A percentile compares a stretch with the other conserved stretches of the same genome.
phyloP scores from a whole-genome alignment of 2,113 vertebrate species.

The Barnardius zonarius region DNA sequence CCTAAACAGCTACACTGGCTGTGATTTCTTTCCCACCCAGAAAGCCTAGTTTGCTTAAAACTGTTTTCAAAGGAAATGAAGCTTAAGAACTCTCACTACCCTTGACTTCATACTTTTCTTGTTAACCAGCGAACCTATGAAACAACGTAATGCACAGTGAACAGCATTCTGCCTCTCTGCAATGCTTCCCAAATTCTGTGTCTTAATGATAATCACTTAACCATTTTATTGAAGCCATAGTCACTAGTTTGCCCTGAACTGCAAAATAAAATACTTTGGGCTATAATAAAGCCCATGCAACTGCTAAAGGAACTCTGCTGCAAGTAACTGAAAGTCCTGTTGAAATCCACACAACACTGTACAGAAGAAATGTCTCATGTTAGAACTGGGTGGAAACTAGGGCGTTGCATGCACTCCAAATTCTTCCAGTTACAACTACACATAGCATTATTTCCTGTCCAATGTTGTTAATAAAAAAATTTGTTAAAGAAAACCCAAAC shows the following conservation, averaged over 20 bases:
- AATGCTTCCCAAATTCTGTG: not conserved
- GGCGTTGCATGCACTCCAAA: not conserved
- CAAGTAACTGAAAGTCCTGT: not conserved
- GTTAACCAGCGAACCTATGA: not conserved
- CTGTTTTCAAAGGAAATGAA: not conserved
- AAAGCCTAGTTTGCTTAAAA: not conserved
- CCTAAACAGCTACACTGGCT: not conserved
- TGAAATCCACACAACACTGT: not conserved
- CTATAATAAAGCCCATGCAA: not conserved
- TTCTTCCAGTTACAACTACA: not conserved
- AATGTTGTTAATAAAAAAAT: not conserved
- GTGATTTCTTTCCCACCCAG: not conserved
- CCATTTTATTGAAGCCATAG: not conserved
- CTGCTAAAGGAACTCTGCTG: not conserved
- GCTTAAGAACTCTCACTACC: not conserved
- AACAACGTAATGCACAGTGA: not conserved
- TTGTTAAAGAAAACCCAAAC: not conserved
- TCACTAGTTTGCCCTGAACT: not conserved
- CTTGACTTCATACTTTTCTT: not conserved
- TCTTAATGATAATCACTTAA: not conserved
- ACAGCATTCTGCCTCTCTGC: not conserved
- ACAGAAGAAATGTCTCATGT: not conserved
- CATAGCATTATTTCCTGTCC: not conserved
- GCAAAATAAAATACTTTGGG: not conserved
- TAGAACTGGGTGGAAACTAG: not conserved